A percentile compares a stretch with the other conserved stretches of the same genome.
These are phyloP conservation scores for Argyresthia albistria DNA, from an alignment of 2,888 invertebrate genomes.

Conservation along the genomic window DNA sequence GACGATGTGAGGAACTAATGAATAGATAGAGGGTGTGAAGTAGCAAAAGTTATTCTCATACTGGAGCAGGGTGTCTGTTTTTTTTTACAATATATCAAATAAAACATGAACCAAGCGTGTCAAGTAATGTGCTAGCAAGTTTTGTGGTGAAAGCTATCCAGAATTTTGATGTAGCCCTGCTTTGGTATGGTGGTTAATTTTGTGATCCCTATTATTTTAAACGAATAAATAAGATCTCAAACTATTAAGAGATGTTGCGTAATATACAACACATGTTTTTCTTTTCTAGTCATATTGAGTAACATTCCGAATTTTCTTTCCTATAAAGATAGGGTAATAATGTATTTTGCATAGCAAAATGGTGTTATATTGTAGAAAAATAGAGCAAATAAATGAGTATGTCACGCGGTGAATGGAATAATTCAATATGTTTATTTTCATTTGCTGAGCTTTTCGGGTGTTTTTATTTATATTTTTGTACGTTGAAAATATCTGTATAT, in stretches of 20 bases:
- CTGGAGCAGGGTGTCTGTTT: no score
- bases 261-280: not conserved
- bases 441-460: conserved; percentile 33
- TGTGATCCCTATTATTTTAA: not conserved
- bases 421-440: conserved; percentile 18
- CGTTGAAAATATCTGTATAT: conserved; percentile 48
- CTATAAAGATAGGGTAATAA: conserved; percentile 19
- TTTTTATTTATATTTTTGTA: conserved; percentile 47
- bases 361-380: conserved; percentile 47
- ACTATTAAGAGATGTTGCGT: not conserved
- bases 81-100: no score
- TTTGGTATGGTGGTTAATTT: not conserved
- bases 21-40: no score
- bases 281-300: conserved; percentile 64
- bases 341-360: conserved; percentile 71
- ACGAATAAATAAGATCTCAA: conserved; percentile 1
- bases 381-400: conserved; percentile 36
- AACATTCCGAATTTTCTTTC: conserved; percentile 54
- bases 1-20: no score
- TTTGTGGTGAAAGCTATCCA: no score
- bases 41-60: no score
- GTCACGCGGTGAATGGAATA: conserved; percentile 33
- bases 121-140: no score
- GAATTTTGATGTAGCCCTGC: not conserved
- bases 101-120: no score